phyloP scores from a whole-genome alignment of 2,797 vertebrate genomes.

The Babyrousa celebensis region DNA sequence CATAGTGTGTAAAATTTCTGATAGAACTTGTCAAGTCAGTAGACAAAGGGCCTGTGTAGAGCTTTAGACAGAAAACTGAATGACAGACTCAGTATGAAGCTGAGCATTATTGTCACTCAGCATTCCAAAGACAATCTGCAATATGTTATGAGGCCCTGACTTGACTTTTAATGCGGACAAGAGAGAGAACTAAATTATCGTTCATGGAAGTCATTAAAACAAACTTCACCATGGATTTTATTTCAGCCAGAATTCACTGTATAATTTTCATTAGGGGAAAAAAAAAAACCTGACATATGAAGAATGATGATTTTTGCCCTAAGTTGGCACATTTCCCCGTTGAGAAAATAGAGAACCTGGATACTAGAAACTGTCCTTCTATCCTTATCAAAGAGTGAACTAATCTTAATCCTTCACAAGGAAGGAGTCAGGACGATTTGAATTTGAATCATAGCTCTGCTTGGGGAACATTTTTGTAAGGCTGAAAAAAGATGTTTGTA shows the following conservation, averaged over 20 bases:
- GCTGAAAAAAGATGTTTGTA: not conserved
- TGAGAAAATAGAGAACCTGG: not conserved
- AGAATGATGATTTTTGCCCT: constrained; percentile 52
- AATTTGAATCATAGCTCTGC: constrained; percentile 31
- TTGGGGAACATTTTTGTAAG: not conserved
- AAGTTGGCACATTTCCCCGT: constrained; percentile 13
- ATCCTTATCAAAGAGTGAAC: not conserved
- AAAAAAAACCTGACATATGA: constrained; percentile 41
- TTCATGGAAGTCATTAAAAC: constrained; percentile 54
- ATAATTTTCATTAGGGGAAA: constrained; percentile 50
- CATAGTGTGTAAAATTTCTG: not conserved
- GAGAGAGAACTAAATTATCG: constrained; percentile 17
- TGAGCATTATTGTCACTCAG: not conserved
- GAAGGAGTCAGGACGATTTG: constrained; percentile 14
- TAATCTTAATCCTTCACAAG: constrained; percentile 36
- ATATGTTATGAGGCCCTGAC: not conserved
- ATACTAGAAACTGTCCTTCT: not conserved
- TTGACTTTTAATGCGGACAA: constrained; percentile 35
- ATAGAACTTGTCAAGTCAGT: not conserved
- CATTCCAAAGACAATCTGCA: not conserved
- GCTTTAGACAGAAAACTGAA: constrained; percentile 19
- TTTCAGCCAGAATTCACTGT: constrained; percentile 16
- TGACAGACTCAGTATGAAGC: not conserved
- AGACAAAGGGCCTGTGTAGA: not conserved
- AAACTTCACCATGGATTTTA: constrained; percentile 15